Base-by-base conservation (phyloP, 1,140 invertebrate genomes). In the Frieseomelitta varia region DNA sequence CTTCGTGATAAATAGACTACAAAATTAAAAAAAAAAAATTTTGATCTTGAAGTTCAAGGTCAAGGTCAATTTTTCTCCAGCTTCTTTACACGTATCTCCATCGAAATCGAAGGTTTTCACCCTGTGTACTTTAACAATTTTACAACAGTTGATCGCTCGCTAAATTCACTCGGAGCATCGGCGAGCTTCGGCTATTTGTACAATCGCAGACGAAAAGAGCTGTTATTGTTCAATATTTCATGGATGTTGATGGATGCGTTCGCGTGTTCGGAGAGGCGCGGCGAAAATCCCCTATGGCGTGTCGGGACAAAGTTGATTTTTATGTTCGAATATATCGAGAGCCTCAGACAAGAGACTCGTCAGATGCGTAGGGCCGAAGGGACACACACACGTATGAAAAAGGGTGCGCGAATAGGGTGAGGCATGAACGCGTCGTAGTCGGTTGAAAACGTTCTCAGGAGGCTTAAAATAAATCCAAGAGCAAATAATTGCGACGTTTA, bases 301-400 rank as follows among this genome's bases (percentile, higher is more conserved):
- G 91, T 93, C 88, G 86, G 90, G 92, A 93, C 93, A 95, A 95
- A 95, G 93, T 93, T 94, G 94, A 94, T 95, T 94, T 95, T 95
- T 95, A 94, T 94, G 94, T 94, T 94, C 91, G 91, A 92, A 93
- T 94, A 94, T 94, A 94, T 94, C 93, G 93, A 93, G 88, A 93
- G 91, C 87, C 90, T 91, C 86, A 89, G 90, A 92, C 91, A 91
- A 47, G 58, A 92, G 91, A 90, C 91, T 87, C 92, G 92, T 91
- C 91, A 91, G 90, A 92, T 91, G 90, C 91, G 89, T 81, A 85
- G 85, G 91, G 89, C 81, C 87, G 90, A 90, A 92, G 91, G 92
- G 85, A 93, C 91, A 91, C 84, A 93, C 84, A 93, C 91, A 91
- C 84, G 90, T 91, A 91, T 91, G 90, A 92, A 30, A 91, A 92